Evolutionary conservation across 2,113 vertebrate species (phyloP).

Genomic region (Petroica traversi): DNA sequence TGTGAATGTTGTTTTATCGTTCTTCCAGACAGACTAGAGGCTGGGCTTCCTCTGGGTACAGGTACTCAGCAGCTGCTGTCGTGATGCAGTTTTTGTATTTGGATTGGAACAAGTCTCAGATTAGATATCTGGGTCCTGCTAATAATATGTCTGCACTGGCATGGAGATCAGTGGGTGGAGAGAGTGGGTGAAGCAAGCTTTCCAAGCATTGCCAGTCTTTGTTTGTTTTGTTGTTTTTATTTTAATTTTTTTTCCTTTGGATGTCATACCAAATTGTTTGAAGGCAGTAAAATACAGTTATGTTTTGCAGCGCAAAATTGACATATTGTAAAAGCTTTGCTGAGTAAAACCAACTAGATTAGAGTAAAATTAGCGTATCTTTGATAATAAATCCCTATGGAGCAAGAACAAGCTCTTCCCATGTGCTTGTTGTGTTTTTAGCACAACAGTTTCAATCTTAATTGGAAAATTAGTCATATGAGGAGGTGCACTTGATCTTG

Average conservation of each 20-base stretch:
- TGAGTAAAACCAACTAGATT: not conserved
- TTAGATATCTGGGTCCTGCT: not conserved
- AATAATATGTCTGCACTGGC: not conserved
- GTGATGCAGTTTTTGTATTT: not conserved
- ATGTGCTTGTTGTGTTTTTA: not conserved
- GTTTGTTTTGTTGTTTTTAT: not conserved
- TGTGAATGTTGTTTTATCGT: not conserved
- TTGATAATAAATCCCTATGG: not conserved
- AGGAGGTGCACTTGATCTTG: not conserved
- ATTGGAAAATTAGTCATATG: slow-evolving; percentile 26
- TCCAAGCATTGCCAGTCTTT: not conserved
- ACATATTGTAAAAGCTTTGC: not conserved
- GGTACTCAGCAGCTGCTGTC: not conserved
- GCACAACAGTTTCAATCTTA: not conserved
- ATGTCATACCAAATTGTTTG: not conserved
- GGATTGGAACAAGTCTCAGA: not conserved
- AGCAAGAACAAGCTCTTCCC: not conserved
- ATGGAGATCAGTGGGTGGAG: not conserved
- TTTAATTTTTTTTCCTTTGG: not conserved
- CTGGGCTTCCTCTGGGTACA: not conserved
- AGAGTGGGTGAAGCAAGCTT: not conserved
- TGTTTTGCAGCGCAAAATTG: not conserved
- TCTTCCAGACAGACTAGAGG: not conserved
- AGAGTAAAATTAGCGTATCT: not conserved
- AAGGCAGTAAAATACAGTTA: not conserved